Base-by-base conservation (phyloP, 2,888 invertebrate species). In the Yponomeuta malinellus region DNA sequence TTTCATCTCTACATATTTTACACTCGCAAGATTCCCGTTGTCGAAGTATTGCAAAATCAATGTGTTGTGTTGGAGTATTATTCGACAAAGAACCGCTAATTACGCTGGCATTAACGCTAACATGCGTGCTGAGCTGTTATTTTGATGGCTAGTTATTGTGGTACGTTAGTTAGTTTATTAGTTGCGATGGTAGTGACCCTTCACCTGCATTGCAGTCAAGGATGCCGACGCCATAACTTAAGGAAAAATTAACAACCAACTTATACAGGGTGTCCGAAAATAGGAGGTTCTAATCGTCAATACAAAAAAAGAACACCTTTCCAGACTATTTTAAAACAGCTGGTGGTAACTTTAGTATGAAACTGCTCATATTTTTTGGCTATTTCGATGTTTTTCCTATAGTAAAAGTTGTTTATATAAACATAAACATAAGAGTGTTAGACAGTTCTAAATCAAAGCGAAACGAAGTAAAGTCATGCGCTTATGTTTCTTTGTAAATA, bases 171-270 rank as follows among this genome's bases (percentile, higher is more conserved):
- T 15, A 15, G 3, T 59, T 59, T 15, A 12, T 59, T 59, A 59
- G 52, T 59, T 59, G 52, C 52, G 52, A 59, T 15, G 52, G 12
- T 59, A 12, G 15, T 59, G 52, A 59, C 31, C 65, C 65, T 65
- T 65, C 33, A 65, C 65, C 65, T 31, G 31, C 65, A 33, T 29
- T 65, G 65, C 65, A 29, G 65, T 65, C 65, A 65, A 65, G 65
- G 65, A 12, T 59, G 15, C 15, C 12, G 15, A 59, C 15, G 3
- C 52, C 52, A 5, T 59, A 15, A 12, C 15, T 15, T 59, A 15
- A 59, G 15, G 52, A 59, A 59, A 59, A 59, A 15, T 59, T 59
- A 5, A 59, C 37, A 37, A 37, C 37, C 37, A 37, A 37, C 37
- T 23, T 8, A 43, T 43, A 43, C 43, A 43, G 8, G 43, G 9